Evolutionary conservation across 2,113 vertebrate genomes (phyloP).

Genomic region (Lethenteron reissneri): DNA sequence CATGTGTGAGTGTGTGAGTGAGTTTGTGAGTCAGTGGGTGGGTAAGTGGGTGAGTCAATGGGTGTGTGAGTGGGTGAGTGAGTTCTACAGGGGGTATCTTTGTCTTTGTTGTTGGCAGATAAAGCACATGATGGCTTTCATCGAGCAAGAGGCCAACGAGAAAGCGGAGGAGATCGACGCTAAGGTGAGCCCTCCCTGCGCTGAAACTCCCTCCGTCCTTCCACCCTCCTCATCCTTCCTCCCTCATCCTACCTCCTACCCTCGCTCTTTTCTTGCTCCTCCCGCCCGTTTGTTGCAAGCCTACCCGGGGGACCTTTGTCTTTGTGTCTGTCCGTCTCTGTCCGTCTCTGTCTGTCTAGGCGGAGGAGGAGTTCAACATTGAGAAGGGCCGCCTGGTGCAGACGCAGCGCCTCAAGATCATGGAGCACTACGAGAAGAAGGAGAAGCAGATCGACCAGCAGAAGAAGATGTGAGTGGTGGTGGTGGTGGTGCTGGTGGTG

Average conservation of each 20-base stretch:
- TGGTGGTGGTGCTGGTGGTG: too few relatives aligned
- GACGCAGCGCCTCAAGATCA: slow-evolving; percentile 90
- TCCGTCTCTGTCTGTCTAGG: slow-evolving; percentile 23
- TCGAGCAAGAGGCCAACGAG: slow-evolving; percentile 95
- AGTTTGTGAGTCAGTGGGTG: too few relatives aligned
- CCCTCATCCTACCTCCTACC: too few relatives aligned
- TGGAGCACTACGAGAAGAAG: slow-evolving; percentile 98
- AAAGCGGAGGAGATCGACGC: slow-evolving; percentile 98
- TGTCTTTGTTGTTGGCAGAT: slow-evolving; percentile 28
- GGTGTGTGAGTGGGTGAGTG: too few relatives aligned
- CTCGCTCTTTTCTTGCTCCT: too few relatives aligned
- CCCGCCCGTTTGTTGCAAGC: too few relatives aligned
- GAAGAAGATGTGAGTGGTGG: slow-evolving; percentile 70
- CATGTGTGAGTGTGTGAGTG: too few relatives aligned
- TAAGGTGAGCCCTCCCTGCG: slow-evolving; percentile 36
- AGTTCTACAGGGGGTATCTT: background rate
- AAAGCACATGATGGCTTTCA: slow-evolving; percentile 99
- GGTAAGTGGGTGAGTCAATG: too few relatives aligned
- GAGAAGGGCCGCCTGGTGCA: slow-evolving; percentile 94
- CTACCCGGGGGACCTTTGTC: background rate
- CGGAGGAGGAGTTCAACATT: slow-evolving; percentile 98
- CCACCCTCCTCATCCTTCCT: too few relatives aligned
- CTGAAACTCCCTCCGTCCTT: too few relatives aligned
- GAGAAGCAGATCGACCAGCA: slow-evolving; percentile 98
- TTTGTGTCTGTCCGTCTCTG: background rate